Evolutionary conservation across 2,113 vertebrate genomes (phyloP).

Genomic region (Melanerpes formicivorus): DNA sequence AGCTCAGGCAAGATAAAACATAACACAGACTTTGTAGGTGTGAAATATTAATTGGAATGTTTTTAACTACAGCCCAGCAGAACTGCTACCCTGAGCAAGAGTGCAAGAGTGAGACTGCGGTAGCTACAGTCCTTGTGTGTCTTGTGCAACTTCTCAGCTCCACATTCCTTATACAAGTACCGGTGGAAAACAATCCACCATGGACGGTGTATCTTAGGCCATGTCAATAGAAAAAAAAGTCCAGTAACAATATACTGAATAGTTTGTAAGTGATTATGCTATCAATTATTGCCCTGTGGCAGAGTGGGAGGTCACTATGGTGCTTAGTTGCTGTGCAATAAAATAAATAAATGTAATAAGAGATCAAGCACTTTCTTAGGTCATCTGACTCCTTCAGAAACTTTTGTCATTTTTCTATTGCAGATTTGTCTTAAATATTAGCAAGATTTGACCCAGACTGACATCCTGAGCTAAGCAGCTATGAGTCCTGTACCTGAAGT

Average conservation of each 20-base stretch:
- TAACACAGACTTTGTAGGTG: neutral
- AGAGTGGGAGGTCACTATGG: neutral
- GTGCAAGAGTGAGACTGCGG: neutral
- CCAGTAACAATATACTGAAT: neutral
- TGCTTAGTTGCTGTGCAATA: neutral
- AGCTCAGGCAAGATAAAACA: neutral
- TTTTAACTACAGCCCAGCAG: neutral
- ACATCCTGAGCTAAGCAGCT: neutral
- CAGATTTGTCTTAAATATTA: neutral
- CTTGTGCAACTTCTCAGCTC: neutral
- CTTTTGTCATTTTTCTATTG: neutral
- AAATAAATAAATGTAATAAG: neutral
- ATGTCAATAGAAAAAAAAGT: neutral
- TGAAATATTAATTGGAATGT: neutral
- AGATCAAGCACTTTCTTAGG: neutral
- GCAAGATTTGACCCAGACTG: neutral
- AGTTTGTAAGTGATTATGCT: neutral
- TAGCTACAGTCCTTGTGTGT: neutral
- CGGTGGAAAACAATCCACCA: neutral
- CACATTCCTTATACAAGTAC: neutral
- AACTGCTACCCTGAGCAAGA: neutral
- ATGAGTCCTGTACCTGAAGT: neutral
- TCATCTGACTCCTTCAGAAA: neutral
- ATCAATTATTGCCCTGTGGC: neutral
- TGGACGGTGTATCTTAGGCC: neutral